phyloP scores from a whole-genome alignment of 2,113 vertebrate species.

The Psettodes erumei region DNA sequence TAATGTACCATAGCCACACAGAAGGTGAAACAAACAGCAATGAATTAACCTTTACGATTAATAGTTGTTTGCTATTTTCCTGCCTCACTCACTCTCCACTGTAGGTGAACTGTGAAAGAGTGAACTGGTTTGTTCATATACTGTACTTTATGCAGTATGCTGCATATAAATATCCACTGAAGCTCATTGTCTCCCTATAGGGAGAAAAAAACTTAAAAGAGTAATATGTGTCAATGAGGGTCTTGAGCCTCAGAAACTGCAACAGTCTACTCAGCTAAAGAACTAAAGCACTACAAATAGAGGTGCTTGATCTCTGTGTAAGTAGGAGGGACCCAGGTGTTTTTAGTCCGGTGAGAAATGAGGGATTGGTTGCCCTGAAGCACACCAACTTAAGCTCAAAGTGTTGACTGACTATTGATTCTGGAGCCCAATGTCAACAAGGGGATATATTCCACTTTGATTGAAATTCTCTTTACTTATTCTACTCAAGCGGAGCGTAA shows the following conservation, averaged over 20 bases:
- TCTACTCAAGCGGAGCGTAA: constrained; percentile 66
- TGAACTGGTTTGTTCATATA: neutral
- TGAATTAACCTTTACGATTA: too few relatives aligned
- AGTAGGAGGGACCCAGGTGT: constrained; percentile 60
- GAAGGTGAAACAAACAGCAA: neutral
- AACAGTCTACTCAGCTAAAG: constrained; percentile 35
- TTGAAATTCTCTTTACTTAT: constrained; percentile 79
- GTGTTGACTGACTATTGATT: constrained; percentile 78
- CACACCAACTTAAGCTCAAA: constrained; percentile 67
- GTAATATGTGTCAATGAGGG: constrained; percentile 7
- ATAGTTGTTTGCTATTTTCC: neutral
- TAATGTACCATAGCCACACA: neutral
- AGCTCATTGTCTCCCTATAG: neutral
- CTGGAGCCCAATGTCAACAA: constrained; percentile 68
- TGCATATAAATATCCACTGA: neutral
- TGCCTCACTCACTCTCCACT: neutral
- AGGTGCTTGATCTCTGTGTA: constrained; percentile 42
- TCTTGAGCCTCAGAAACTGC: constrained; percentile 13
- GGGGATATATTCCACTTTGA: constrained; percentile 75
- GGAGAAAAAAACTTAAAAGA: neutral
- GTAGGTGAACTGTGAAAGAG: neutral
- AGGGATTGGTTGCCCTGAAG: constrained; percentile 61
- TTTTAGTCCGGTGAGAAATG: constrained; percentile 54
- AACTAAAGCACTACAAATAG: constrained; percentile 44
- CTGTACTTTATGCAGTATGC: neutral